Evolutionary conservation across 2,888 invertebrate genomes (phyloP), one percentile per base, ranked within the genome.

Genomic region (Sphinx pinastri): DNA sequence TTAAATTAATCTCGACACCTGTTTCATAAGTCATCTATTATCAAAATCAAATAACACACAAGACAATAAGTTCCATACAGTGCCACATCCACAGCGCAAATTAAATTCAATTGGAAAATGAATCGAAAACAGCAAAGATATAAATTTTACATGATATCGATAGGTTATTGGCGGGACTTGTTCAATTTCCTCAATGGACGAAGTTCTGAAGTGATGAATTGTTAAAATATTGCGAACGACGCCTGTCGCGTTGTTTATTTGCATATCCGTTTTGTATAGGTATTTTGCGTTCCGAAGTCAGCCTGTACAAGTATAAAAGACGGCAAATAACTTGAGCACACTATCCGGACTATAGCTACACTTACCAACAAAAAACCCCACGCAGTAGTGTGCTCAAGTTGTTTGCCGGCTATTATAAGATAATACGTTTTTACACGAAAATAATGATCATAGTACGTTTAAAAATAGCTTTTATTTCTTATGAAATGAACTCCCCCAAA

Each of bases 141-240:
- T 67, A 67, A 31, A 67, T 67, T 67, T 67, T 49, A 67, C 67
- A 67, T 67, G 52, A 54, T 54, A 38, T 31, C n/a, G 51, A 31
- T 49, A 31, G 57, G 47, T 38, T 10, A 54, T 54, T 45, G 55
- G 59, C 16, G 47, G 31, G 55, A 55, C 69, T 70, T 49, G 60
- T 69, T 68, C 69, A 68, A 71, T 71, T 71, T 67, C 67, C 68
- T 58, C 67, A 59, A 69, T 71, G 71, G 71, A 68, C 57, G 45
- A n/a, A 25, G 67, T 51, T 63, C 38, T 58, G 12, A 59, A 51
- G 67, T 67, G 68, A 69, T 70, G 59, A 68, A 70, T 67, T 63
- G 54, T 54, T 63, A 63, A 54, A 63, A 69, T 63, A 69, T 59
- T 49, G 63, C 19, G 14, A 52, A 16, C 31, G 45, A 47, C 54